Evolutionary conservation across 2,888 invertebrate genomes (phyloP).

Genomic region (Leptopilina syphax): DNA sequence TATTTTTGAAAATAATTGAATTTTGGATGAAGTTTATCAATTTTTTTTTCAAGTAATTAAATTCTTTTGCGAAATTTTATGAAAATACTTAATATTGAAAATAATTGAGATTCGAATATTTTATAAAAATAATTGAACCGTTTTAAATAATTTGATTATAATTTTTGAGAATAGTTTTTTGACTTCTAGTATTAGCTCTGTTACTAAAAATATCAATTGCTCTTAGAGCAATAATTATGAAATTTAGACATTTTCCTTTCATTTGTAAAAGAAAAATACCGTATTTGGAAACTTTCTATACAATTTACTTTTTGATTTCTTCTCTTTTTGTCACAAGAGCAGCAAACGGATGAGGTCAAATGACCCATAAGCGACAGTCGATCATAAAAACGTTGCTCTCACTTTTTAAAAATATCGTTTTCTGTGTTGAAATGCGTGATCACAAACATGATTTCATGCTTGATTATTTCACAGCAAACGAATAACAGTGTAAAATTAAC

Average conservation of each 20-base stretch:
- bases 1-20: too few species aligned
- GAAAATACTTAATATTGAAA: too few species aligned
- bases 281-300: background rate
- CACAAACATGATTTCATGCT: slow-evolving; percentile 21
- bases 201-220: too few species aligned
- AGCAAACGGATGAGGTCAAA: slow-evolving; percentile 14
- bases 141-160: too few species aligned
- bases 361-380: background rate
- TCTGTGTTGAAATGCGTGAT: slow-evolving; percentile 18
- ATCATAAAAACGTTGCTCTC: slow-evolving; percentile 44
- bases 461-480: background rate
- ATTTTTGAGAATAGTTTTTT: too few species aligned
- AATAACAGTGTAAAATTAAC: background rate
- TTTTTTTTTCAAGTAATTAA: too few species aligned
- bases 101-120: too few species aligned
- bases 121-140: too few species aligned
- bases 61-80: too few species aligned
- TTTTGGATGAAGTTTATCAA: too few species aligned
- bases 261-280: background rate
- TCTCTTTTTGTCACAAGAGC: background rate
- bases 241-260: background rate
- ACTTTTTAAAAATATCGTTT: slow-evolving; percentile 50
- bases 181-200: too few species aligned
- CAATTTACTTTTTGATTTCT: background rate
- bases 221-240: background rate